These are phyloP conservation scores for Drosophila lacertosa DNA, from an alignment of 1,140 invertebrate species.

Conservation along the genomic window DNA sequence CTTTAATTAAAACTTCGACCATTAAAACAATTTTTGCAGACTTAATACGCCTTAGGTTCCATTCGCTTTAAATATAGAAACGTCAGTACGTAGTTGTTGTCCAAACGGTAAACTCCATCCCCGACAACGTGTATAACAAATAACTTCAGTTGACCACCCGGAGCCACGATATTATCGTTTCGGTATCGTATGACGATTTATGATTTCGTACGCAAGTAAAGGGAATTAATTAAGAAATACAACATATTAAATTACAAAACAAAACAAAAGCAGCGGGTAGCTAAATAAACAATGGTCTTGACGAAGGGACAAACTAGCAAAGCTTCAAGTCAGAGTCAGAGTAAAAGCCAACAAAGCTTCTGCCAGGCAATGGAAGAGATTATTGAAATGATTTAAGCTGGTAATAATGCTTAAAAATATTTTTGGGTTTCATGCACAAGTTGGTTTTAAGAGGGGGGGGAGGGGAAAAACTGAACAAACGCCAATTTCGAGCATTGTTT, in stretches of 20 bases:
- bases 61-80: background rate
- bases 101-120: background rate
- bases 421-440: slow-evolving; percentile 30
- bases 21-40: background rate
- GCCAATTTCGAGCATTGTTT: slow-evolving; percentile 40
- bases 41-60: background rate
- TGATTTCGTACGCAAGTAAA: slow-evolving; percentile 50
- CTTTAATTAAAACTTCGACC: background rate
- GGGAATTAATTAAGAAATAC: slow-evolving; percentile 72
- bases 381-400: slow-evolving; percentile 77
- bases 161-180: slow-evolving; percentile 38
- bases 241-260: slow-evolving; percentile 65
- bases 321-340: slow-evolving; percentile 12
- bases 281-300: slow-evolving; percentile 38
- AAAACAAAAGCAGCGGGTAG: slow-evolving; percentile 23
- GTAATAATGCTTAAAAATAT: slow-evolving; percentile 49
- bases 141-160: slow-evolving; percentile 33
- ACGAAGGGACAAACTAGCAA: slow-evolving; percentile 13
- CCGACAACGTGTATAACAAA: slow-evolving; percentile 3
- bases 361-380: slow-evolving; percentile 42
- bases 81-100: background rate
- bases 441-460: too few relatives aligned
- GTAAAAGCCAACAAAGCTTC: slow-evolving; percentile 42
- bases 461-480: slow-evolving; percentile 1
- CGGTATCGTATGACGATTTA: slow-evolving; percentile 62